These are phyloP conservation scores for Zoanthus sociatus DNA, from an alignment of 92 coral and sea anemone species.

Conservation along the genomic window DNA sequence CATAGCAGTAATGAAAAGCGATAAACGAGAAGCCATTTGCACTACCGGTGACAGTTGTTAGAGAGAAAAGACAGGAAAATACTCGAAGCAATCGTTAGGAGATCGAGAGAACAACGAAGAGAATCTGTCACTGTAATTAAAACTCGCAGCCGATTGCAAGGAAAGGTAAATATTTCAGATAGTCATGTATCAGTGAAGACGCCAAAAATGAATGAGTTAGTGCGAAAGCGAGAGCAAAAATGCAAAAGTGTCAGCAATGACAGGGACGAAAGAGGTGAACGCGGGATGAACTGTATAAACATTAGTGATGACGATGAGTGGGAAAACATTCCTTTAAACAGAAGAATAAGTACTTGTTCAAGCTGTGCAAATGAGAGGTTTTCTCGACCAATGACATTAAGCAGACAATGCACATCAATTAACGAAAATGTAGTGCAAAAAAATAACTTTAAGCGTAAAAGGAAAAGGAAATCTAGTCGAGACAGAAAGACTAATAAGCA, in stretches of 20 bases:
- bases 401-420: neutral
- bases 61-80: neutral
- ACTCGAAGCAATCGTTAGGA: neutral
- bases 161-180: neutral
- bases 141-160: slow-evolving; percentile 13
- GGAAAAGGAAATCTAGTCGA: neutral
- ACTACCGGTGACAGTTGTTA: neutral
- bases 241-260: neutral
- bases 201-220: neutral
- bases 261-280: neutral
- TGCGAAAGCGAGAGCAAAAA: neutral
- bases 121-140: slow-evolving; percentile 9
- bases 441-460: neutral
- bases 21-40: neutral
- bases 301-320: neutral
- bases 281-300: neutral
- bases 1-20: slow-evolving; percentile 5
- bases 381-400: neutral
- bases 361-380: neutral
- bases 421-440: neutral
- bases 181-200: neutral
- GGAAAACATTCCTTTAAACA: slow-evolving; percentile 1
- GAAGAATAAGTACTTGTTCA: neutral
- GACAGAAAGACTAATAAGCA: neutral
- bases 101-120: neutral